These are phyloP conservation scores for Belonocnema kinseyi DNA, from an alignment of 1,140 invertebrate species.

Conservation along the genomic window DNA sequence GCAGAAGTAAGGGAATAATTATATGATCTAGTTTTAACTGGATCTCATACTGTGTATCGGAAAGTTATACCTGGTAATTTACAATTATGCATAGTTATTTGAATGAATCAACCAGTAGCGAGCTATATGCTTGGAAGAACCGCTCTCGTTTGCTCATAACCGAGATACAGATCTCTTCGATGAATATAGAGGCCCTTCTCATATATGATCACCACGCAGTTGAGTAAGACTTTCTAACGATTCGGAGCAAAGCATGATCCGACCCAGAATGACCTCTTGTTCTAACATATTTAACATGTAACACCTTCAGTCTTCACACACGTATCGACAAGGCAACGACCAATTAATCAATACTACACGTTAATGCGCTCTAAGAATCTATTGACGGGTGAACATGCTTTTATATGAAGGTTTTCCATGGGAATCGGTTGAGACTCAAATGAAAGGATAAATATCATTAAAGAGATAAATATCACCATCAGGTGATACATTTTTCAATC, in stretches of 20 bases:
- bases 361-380: conserved; percentile 48
- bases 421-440: no score
- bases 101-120: not conserved
- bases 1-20: conserved; percentile 7
- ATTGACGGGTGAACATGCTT: no score
- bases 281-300: conserved; percentile 51
- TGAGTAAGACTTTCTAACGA: conserved; percentile 66
- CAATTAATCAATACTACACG: conserved; percentile 69
- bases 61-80: not conserved
- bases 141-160: not conserved
- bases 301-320: conserved; percentile 53
- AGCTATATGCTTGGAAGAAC: not conserved
- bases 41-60: no score
- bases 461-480: no score
- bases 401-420: no score
- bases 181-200: conserved; percentile 6
- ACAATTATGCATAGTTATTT: not conserved
- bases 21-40: not conserved
- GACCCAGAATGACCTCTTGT: conserved; percentile 61
- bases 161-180: conserved; percentile 6
- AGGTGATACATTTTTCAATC: no score
- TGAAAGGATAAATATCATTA: no score
- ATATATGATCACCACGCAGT: conserved; percentile 43
- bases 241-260: conserved; percentile 65
- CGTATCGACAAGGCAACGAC: conserved; percentile 51